Conservation (phyloP, 2,888 invertebrate species). For the Enchytraeus crypticus region DNA sequence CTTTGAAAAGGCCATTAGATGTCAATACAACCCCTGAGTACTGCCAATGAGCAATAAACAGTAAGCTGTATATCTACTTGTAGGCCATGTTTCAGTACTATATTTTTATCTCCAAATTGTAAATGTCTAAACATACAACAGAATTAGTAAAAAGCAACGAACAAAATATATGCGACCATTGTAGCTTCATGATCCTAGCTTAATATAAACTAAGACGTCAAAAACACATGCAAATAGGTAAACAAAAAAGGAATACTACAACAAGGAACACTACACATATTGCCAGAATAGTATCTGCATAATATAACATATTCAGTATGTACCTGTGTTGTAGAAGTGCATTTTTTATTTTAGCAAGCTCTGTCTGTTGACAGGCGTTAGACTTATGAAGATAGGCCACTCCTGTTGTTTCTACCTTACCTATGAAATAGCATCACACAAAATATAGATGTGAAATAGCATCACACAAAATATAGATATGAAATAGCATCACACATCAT, state of each 20-base stretch:
- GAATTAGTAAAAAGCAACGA: too few relatives aligned
- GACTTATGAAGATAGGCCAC: slow-evolving; percentile 59
- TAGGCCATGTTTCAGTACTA: too few relatives aligned
- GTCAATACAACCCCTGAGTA: too few relatives aligned
- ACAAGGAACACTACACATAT: background rate
- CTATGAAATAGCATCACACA: slow-evolving; percentile 29
- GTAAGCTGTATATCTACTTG: too few relatives aligned
- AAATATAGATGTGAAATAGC: background rate
- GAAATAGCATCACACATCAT: background rate
- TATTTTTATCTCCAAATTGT: too few relatives aligned
- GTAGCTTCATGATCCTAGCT: too few relatives aligned
- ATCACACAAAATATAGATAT: background rate
- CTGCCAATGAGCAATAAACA: too few relatives aligned
- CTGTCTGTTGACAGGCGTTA: slow-evolving; percentile 12
- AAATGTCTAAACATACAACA: too few relatives aligned
- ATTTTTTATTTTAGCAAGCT: slow-evolving; percentile 48
- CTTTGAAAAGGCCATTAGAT: too few relatives aligned
- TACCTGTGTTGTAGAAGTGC: slow-evolving; percentile 50
- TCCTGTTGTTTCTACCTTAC: slow-evolving; percentile 59
- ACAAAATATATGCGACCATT: too few relatives aligned
- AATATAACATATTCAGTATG: slow-evolving; percentile 8
- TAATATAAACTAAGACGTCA: too few relatives aligned
- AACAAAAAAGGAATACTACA: background rate
- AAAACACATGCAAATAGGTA: too few relatives aligned
- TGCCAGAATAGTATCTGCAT: background rate